A percentile compares a stretch with the other conserved stretches of the same genome.
Conservation (phyloP, 1,140 invertebrate genomes). For the Pachypeltis micranthus region DNA sequence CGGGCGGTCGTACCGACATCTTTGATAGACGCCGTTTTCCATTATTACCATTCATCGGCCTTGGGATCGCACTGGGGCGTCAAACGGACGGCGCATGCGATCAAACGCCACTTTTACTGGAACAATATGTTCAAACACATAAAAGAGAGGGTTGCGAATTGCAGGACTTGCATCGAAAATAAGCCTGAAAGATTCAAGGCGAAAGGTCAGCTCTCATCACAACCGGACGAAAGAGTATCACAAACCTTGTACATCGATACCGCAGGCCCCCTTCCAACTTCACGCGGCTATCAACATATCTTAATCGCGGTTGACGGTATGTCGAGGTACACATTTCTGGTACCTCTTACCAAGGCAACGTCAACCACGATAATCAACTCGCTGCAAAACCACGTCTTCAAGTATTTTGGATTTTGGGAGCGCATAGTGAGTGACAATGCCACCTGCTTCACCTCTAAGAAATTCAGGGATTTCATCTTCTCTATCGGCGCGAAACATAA, state of each 20-base stretch:
- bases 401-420: neutral
- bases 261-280: neutral
- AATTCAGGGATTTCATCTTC: neutral
- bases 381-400: neutral
- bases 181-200: neutral
- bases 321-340: neutral
- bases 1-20: neutral
- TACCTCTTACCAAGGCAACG: neutral
- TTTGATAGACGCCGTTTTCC: neutral
- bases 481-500: neutral
- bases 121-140: neutral
- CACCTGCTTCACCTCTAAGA: neutral
- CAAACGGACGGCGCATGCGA: neutral
- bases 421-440: neutral
- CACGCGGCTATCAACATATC: neutral
- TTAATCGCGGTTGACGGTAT: neutral
- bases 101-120: neutral
- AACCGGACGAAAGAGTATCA: neutral
- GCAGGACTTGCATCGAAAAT: neutral
- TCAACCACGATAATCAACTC: neutral
- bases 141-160: neutral
- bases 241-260: neutral
- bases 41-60: neutral
- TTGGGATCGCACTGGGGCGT: neutral
- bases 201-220: neutral